Evolutionary conservation across 2,797 vertebrate genomes (phyloP).

Genomic region (Oophaga sylvatica): DNA sequence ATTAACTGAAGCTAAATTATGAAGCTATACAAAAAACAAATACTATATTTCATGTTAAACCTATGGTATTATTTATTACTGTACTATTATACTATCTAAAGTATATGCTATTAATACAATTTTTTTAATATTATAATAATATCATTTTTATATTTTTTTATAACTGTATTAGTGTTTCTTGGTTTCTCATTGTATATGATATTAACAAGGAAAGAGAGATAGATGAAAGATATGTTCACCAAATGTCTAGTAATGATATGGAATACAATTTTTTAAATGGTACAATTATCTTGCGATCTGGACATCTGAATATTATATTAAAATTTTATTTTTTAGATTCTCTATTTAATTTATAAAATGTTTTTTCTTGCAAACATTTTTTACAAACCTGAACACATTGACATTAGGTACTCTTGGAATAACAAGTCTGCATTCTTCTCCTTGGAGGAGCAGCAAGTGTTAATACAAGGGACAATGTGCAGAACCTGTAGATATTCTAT

Average conservation of each 20-base stretch:
- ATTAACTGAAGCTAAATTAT: neutral
- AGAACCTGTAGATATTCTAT: constrained; percentile 6
- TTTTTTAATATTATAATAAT: neutral
- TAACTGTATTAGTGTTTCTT: neutral
- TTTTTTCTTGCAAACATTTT: neutral
- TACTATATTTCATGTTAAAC: neutral
- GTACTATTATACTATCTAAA: neutral
- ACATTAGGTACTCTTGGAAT: neutral
- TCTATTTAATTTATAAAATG: neutral
- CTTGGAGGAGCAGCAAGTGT: neutral
- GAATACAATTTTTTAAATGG: neutral
- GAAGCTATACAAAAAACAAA: neutral
- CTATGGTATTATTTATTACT: neutral
- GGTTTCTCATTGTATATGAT: neutral
- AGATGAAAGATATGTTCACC: too few species aligned
- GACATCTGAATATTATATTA: neutral
- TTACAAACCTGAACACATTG: neutral
- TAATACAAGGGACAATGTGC: constrained; percentile 11
- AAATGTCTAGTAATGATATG: neutral
- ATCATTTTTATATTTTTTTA: neutral
- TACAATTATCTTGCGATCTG: neutral
- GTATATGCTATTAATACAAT: neutral
- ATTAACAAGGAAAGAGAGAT: neutral
- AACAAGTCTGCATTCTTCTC: neutral
- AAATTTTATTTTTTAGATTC: neutral